Percentiles rank a stretch among this genome's conserved stretches.
phyloP scores from a whole-genome alignment of 2,797 vertebrate genomes.

The Fistularia tabacaria region DNA sequence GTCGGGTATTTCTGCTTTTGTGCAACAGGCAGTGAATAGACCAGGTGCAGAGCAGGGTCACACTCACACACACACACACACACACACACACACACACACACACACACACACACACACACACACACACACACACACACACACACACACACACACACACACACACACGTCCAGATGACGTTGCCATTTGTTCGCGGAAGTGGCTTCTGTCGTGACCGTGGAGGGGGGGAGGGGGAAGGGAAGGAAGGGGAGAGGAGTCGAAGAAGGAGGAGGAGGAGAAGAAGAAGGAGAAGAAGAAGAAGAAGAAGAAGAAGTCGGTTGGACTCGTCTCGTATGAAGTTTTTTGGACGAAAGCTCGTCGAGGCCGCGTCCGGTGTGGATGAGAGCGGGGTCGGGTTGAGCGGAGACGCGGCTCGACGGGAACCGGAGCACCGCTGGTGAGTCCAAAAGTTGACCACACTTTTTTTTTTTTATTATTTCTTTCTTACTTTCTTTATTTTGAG shows the following conservation, averaged over 20 bases:
- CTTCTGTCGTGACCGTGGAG: constrained; percentile 67
- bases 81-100: too few relatives aligned
- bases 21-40: constrained; percentile 31
- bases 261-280: constrained; percentile 49
- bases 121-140: constrained; percentile 13
- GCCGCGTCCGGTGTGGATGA: constrained; percentile 24
- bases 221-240: constrained; percentile 49
- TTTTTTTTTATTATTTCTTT: constrained; percentile 1
- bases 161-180: constrained; percentile 68
- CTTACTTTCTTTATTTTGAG: too few relatives aligned
- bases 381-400: constrained; percentile 20
- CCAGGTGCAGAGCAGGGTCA: constrained; percentile 60
- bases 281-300: constrained; percentile 47
- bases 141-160: not conserved
- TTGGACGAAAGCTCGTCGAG: constrained; percentile 12
- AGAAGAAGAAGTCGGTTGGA: constrained; percentile 51
- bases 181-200: constrained; percentile 78
- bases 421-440: constrained; percentile 72
- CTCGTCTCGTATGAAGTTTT: constrained; percentile 43
- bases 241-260: constrained; percentile 28
- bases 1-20: constrained; percentile 34
- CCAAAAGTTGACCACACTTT: constrained; percentile 64
- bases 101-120: not conserved
- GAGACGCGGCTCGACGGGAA: constrained; percentile 52
- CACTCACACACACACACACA: constrained; percentile 10